These are phyloP conservation scores for Antechinus stuartii DNA, from an alignment of 2,113 vertebrate species.

Conservation along the genomic window DNA sequence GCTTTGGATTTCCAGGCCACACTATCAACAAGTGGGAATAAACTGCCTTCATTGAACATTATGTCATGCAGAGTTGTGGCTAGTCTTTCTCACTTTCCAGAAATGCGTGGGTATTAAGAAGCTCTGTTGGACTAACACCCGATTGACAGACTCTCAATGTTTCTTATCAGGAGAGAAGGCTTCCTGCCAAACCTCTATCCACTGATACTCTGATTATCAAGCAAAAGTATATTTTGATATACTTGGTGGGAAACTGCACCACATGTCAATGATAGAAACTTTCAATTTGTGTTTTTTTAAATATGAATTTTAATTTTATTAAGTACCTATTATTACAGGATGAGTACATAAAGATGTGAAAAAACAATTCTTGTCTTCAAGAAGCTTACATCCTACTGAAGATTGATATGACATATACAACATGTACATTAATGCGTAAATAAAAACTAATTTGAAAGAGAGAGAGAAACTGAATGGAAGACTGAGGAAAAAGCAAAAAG, in stretches of 20 bases:
- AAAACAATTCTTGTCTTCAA: not conserved
- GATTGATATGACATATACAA: not conserved
- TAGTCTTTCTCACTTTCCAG: not conserved
- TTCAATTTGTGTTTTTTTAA: not conserved
- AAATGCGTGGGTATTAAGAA: constrained; percentile 7
- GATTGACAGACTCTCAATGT: constrained; percentile 1
- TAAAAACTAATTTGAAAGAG: not conserved
- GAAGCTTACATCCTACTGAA: not conserved
- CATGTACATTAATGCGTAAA: not conserved
- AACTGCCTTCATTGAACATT: not conserved
- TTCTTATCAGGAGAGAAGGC: constrained; percentile 22
- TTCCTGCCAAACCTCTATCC: constrained; percentile 11
- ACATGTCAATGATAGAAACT: not conserved
- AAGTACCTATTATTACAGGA: not conserved
- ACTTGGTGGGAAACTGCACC: not conserved
- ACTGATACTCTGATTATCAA: not conserved
- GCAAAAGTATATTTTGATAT: not conserved
- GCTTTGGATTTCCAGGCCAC: not conserved
- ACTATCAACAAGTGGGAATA: not conserved
- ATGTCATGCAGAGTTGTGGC: not conserved
- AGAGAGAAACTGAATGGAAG: not conserved
- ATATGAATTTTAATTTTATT: not conserved
- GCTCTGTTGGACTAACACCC: not conserved
- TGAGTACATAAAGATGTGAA: not conserved
- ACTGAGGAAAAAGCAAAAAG: not conserved